phyloP scores from a whole-genome alignment of 2,113 vertebrate species.

The Vidua chalybeata region DNA sequence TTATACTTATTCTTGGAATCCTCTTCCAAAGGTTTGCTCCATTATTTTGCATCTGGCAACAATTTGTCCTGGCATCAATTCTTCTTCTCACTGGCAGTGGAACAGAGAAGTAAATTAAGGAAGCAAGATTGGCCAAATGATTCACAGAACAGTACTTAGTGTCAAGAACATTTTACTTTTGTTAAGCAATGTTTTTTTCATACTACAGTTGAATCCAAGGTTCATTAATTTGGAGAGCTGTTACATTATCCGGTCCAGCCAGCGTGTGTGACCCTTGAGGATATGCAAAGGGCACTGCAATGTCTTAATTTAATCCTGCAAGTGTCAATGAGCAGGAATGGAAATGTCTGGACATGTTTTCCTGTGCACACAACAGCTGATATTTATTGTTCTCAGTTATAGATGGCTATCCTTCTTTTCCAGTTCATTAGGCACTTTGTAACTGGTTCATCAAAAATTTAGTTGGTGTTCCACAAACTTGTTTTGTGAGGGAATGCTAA shows the following conservation, averaged over 20 bases:
- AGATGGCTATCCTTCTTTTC: not conserved
- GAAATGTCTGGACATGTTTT: slow-evolving; percentile 18
- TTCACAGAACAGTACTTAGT: slow-evolving; percentile 54
- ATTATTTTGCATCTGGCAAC: slow-evolving; percentile 46
- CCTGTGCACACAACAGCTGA: not conserved
- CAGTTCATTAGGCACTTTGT: not conserved
- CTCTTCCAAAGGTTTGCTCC: slow-evolving; percentile 13
- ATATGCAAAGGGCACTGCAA: not conserved
- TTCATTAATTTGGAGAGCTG: slow-evolving; percentile 7
- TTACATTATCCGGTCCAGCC: not conserved
- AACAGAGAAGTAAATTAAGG: slow-evolving; percentile 54
- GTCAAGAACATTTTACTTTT: slow-evolving; percentile 57
- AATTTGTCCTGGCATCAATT: slow-evolving; percentile 37
- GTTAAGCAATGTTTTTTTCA: slow-evolving; percentile 49
- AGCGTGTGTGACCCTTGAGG: not conserved
- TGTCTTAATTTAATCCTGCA: slow-evolving; percentile 9
- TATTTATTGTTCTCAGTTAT: not conserved
- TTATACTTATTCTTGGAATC: slow-evolving; percentile 5
- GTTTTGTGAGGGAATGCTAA: not conserved
- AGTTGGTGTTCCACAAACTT: not conserved
- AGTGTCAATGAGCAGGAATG: slow-evolving; percentile 30
- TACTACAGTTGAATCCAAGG: not conserved
- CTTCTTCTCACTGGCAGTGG: slow-evolving; percentile 38
- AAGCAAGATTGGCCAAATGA: slow-evolving; percentile 20
- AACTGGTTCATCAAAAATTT: not conserved